Evolutionary conservation across 2,113 vertebrate species (phyloP), one percentile per base, ranked within the genome.

Genomic region (Phainopepla nitens): DNA sequence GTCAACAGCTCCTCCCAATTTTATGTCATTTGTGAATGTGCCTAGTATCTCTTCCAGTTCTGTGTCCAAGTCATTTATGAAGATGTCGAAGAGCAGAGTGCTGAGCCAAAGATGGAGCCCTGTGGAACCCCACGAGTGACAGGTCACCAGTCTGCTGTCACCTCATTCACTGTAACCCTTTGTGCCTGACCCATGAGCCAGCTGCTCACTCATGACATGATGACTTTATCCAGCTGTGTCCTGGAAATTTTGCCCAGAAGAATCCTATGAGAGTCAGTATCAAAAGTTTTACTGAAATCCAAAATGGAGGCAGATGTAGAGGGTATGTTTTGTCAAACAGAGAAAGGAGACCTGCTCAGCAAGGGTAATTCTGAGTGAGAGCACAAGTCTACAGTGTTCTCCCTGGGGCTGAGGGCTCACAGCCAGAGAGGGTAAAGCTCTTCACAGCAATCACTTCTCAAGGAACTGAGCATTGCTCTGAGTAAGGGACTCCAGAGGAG

Each of bases 361-460:
- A 54, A 39, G n/a, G 19, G 13, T 53, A 49, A 19, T n/a, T 90
- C 29, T 29, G 7, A 44, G 16, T 8, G 41, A 44, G 28, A 45
- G 13, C 11, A 45, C 0, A 3, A 29, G 39, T 3, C 18, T 68
- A 17, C 22, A 3, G 21, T 4, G 6, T 5, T 72, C 23, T 68
- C 27, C 29, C 11, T 0, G 0, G 31, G 21, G 10, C 36, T 60
- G n/a, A 23, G 12, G 0, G 2, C 42, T 81, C 35, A 24, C 22
- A 31, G 41, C 50, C 62, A 84, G 29, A 0, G 0, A 75, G 10
- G 21, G 14, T 22, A 6, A 33, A 72, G 24, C 4, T n/a, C 61
- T 72, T 47, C 0, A 6, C 19, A 36, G 31, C 31, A 76, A 41
- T 29, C 15, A 1, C 21, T 69, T 70, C 62, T 29, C 27, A 31